Conservation (phyloP, 2,797 vertebrate species). For the Balearica regulorum region DNA sequence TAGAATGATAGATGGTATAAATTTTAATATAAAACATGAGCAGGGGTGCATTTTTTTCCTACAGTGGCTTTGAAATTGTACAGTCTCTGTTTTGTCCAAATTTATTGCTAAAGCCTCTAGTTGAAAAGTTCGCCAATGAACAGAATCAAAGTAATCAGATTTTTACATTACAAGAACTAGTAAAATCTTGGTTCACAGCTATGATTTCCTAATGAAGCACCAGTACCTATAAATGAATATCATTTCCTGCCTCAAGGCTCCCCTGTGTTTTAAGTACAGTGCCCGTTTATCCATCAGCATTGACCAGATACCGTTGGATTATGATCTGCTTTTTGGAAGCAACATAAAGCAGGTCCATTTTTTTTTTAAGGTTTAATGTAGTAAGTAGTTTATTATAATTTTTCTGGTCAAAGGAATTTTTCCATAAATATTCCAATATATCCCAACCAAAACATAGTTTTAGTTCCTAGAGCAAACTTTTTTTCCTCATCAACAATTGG, state of each 20-base stretch:
- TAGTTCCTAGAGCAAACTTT: not conserved
- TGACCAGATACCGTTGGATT: slow-evolving; percentile 35
- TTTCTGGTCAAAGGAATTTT: slow-evolving; percentile 25
- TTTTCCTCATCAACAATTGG: not conserved
- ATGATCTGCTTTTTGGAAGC: slow-evolving; percentile 10
- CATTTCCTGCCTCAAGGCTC: slow-evolving; percentile 44
- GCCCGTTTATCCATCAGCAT: not conserved
- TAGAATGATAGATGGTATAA: slow-evolving; percentile 62
- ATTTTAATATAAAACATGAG: slow-evolving; percentile 68
- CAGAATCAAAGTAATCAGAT: slow-evolving; percentile 63
- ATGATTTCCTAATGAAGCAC: slow-evolving; percentile 51
- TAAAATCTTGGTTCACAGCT: slow-evolving; percentile 61
- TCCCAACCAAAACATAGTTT: slow-evolving; percentile 22
- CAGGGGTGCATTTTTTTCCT: slow-evolving; percentile 33
- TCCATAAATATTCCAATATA: slow-evolving; percentile 24
- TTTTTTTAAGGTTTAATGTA: slow-evolving; percentile 29
- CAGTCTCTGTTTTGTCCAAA: slow-evolving; percentile 51
- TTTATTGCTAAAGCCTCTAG: slow-evolving; percentile 54
- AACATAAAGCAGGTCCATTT: not conserved
- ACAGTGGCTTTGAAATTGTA: slow-evolving; percentile 63
- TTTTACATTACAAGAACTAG: slow-evolving; percentile 54
- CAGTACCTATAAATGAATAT: slow-evolving; percentile 50
- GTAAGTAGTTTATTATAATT: slow-evolving; percentile 15
- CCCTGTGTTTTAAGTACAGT: not conserved
- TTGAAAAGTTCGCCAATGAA: slow-evolving; percentile 57